Evolutionary conservation across 1,140 invertebrate species (phyloP), one percentile per base, ranked within the genome.

Genomic region (Aphelenchoides fujianensis): DNA sequence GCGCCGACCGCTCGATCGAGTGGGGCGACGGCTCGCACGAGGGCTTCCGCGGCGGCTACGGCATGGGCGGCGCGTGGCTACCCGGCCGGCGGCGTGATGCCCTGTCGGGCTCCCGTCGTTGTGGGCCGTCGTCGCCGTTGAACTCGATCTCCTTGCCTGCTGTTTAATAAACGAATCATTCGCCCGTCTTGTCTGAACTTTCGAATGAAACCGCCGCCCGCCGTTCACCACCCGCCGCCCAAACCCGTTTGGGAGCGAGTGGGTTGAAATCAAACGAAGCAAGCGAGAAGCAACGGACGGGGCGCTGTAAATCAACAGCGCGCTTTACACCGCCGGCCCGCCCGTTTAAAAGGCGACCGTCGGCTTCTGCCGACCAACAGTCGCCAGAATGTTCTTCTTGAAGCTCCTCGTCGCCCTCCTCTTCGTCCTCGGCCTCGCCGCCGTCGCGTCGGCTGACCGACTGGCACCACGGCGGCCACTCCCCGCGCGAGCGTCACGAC

Each of bases 321-420:
- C n/a, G n/a, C n/a, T n/a, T n/a, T n/a, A n/a, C n/a, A n/a, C n/a
- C n/a, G n/a, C n/a, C n/a, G n/a, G n/a, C n/a, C n/a, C n/a, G n/a
- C n/a, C n/a, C n/a, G n/a, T n/a, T n/a, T n/a, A n/a, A n/a, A n/a
- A n/a, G n/a, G n/a, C n/a, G n/a, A n/a, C n/a, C n/a, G n/a, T n/a
- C n/a, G n/a, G n/a, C n/a, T n/a, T n/a, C n/a, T n/a, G n/a, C n/a
- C n/a, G n/a, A n/a, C n/a, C n/a, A n/a, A n/a, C n/a, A n/a, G n/a
- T n/a, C n/a, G n/a, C n/a, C n/a, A n/a, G n/a, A n/a, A n/a, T n/a
- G n/a, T n/a, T n/a, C n/a, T n/a, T n/a, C n/a, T n/a, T n/a, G n/a
- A n/a, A n/a, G 66, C 41, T 52, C 85, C 70, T 84, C 81, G 80
- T 89, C 86, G 63, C 86, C 55, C 23, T 61, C 59, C 23, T 68